Base-by-base conservation (phyloP, 2,113 vertebrate species). In the Eulemur rufifrons region DNA sequence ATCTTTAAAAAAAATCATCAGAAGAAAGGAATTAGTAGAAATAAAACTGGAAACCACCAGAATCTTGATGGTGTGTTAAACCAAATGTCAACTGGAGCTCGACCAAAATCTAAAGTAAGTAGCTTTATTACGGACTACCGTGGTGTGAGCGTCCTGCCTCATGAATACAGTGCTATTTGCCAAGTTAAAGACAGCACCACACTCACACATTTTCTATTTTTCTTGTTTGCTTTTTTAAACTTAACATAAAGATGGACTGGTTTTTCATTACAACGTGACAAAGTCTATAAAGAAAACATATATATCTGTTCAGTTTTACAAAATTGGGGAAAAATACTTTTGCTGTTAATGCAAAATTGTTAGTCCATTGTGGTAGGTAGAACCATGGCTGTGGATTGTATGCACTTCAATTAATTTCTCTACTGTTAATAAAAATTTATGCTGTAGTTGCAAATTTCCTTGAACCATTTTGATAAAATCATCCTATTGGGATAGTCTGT, bases 31-130 rank as follows among this genome's bases (percentile, higher is more conserved):
- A 91, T 94, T 83, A 95, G 96, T 94, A 96, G 95, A 95, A 98
- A 93, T 8, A 96, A 96, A 92, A 97, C 91, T 95, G 45, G 82
- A 97, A 97, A 98, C 97, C 98, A 96, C 84, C 95, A 94, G 56
- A 95, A 97, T 95, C 97, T 95, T 95, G 97, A 98, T 95, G 97
- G 95, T 96, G 97, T 97, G 61, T 95, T 97, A 96, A 97, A 96
- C 77, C 92, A 97, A 88, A 76, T 91, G 94, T 98, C 98, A 96
- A 85, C 97, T 85, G 98, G 98, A 97, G 97, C 98, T 81, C 96
- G 80, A 95, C 97, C 98, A 88, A 99, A 98, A 97, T 98, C 96
- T 25, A 98, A 98, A 97, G 99, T 99, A 98, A 98, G 99, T 96
- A 81, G 39, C 50, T 91, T 73, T 94, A 68, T 91, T 93, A 59